A percentile compares a stretch with the other conserved stretches of the same genome.
Evolutionary conservation across 2,797 vertebrate species (phyloP).

Genomic region (Smutsia temminckii): DNA sequence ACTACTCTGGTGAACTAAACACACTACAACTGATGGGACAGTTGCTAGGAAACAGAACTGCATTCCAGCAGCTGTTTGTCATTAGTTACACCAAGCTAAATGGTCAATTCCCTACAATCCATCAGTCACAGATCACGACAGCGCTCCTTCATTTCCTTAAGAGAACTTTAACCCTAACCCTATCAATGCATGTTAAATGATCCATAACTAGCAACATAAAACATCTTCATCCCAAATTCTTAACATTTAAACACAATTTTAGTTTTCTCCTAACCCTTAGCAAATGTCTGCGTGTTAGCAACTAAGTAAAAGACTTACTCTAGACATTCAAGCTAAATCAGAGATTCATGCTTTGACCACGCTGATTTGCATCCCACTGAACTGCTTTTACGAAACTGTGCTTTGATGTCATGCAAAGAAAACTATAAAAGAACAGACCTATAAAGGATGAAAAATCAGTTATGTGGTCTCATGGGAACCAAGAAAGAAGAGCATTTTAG

Average conservation of each 20-base stretch:
- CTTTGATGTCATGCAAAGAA: not conserved
- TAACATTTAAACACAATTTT: constrained; percentile 40
- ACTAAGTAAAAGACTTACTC: constrained; percentile 19
- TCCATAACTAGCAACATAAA: constrained; percentile 16
- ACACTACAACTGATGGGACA: not conserved
- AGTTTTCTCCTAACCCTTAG: constrained; percentile 10
- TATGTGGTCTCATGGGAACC: not conserved
- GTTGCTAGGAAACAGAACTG: not conserved
- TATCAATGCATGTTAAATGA: not conserved
- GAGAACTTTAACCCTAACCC: not conserved
- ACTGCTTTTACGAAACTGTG: not conserved
- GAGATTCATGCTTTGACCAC: not conserved
- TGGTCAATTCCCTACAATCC: not conserved
- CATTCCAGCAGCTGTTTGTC: not conserved
- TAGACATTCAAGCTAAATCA: not conserved
- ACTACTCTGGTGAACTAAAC: not conserved
- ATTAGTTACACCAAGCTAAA: not conserved
- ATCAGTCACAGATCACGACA: not conserved
- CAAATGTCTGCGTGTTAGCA: not conserved
- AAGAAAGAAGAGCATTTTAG: not conserved
- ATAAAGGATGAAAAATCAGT: constrained; percentile 5
- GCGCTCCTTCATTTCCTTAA: not conserved
- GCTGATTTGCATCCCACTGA: not conserved
- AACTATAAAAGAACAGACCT: constrained; percentile 8
- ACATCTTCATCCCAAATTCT: constrained; percentile 15